phyloP scores from a whole-genome alignment of 2,797 vertebrate genomes.

The Pagetopsis macropterus region DNA sequence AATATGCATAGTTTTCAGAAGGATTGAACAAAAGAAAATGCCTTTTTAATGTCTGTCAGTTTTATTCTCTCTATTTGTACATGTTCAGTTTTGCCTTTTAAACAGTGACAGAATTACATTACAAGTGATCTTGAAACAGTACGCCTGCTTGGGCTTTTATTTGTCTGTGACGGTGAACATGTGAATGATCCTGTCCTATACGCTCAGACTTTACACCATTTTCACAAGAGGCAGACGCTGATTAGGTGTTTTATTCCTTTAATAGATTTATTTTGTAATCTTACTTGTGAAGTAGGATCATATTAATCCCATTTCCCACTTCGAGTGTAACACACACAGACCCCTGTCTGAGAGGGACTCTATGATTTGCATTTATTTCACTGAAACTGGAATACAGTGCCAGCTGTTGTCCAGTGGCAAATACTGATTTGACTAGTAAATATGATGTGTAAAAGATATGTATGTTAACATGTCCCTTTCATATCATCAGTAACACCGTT shows the following conservation, averaged over 20 bases:
- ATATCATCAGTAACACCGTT: constrained; percentile 2
- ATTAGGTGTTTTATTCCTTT: not conserved
- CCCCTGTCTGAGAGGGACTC: not conserved
- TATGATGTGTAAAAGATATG: constrained; percentile 49
- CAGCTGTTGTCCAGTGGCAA: constrained; percentile 44
- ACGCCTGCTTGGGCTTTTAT: not conserved
- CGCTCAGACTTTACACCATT: not conserved
- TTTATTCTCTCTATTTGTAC: constrained; percentile 38
- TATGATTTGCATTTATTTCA: constrained; percentile 77
- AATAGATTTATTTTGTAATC: too few species aligned
- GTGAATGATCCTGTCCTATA: not conserved
- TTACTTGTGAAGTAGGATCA: not conserved
- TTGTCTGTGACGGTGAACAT: constrained; percentile 11
- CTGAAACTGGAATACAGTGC: constrained; percentile 36
- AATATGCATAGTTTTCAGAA: constrained; percentile 17
- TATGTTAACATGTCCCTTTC: constrained; percentile 19
- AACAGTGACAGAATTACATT: constrained; percentile 22
- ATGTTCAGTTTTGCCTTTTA: constrained; percentile 21
- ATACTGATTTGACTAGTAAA: constrained; percentile 82
- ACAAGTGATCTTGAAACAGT: constrained; percentile 24
- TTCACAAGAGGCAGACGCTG: not conserved
- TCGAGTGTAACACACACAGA: not conserved
- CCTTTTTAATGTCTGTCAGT: constrained; percentile 23
- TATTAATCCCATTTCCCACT: not conserved
- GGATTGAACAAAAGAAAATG: constrained; percentile 41